Percentiles rank a stretch among this genome's conserved stretches.
Evolutionary conservation across 2,113 vertebrate genomes (phyloP).

Genomic region (Brienomyrus longianalis): DNA sequence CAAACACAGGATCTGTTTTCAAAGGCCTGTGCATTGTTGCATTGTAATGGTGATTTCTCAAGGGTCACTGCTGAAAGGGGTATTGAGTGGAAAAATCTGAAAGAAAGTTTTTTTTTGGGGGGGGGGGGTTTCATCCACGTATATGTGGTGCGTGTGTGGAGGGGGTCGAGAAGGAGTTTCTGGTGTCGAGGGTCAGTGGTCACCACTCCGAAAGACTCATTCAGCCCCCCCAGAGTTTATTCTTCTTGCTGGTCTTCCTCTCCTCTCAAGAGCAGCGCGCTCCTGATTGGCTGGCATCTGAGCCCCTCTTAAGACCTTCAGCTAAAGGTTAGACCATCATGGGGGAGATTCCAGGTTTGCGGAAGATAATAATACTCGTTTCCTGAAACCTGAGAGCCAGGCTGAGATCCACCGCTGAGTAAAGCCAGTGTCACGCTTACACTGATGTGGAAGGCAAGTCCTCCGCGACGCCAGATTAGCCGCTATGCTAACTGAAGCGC

Average conservation of each 20-base stretch:
- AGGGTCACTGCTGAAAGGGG: slow-evolving; percentile 49
- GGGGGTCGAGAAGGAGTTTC: not conserved
- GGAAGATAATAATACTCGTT: not conserved
- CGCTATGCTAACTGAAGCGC: not conserved
- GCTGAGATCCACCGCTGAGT: not conserved
- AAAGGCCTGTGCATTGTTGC: slow-evolving; percentile 52
- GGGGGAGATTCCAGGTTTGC: not conserved
- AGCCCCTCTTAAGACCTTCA: slow-evolving; percentile 20
- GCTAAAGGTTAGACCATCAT: slow-evolving; percentile 39
- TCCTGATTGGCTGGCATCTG: not conserved
- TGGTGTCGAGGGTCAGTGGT: slow-evolving; percentile 28
- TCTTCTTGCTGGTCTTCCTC: too few species aligned
- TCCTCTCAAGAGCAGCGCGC: not conserved
- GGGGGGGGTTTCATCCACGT: slow-evolving; percentile 22
- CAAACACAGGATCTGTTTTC: slow-evolving; percentile 64
- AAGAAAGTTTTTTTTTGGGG: slow-evolving; percentile 30
- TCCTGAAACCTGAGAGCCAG: not conserved
- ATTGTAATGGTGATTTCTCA: slow-evolving; percentile 65
- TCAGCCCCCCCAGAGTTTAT: not conserved
- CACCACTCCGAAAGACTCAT: not conserved
- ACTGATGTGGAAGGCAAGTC: not conserved
- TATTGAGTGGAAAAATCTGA: slow-evolving; percentile 45
- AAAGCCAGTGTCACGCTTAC: not conserved
- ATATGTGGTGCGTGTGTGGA: slow-evolving; percentile 24
- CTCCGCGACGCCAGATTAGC: not conserved